Conservation (phyloP, 2,797 vertebrate species). For the Harpagifer antarcticus region DNA sequence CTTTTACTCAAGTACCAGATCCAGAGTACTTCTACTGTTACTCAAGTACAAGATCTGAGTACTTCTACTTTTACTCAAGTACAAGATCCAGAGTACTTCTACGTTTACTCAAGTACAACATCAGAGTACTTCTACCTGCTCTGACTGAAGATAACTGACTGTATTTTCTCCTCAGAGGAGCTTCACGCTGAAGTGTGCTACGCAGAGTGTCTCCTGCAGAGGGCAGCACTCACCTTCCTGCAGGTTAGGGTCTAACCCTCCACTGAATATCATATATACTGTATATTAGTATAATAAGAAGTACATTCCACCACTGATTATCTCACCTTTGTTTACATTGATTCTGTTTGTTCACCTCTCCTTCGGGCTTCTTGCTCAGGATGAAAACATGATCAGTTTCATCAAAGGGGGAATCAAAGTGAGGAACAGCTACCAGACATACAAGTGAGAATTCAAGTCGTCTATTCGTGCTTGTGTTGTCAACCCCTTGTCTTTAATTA, state of each 20-base stretch:
- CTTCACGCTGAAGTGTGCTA: conserved; percentile 98
- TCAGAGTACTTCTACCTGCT: not conserved
- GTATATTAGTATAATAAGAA: no score
- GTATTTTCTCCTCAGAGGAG: conserved; percentile 88
- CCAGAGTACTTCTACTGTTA: no score
- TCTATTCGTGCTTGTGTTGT: not conserved
- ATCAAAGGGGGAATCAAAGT: conserved; percentile 99
- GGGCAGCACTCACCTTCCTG: conserved; percentile 96
- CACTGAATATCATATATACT: not conserved
- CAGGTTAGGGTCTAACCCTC: conserved; percentile 84
- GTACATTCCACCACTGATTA: not conserved
- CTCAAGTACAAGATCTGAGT: no score
- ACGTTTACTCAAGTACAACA: no score
- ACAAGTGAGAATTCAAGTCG: conserved; percentile 88
- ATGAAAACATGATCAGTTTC: conserved; percentile 99
- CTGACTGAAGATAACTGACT: conserved; percentile 40
- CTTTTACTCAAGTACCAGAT: no score
- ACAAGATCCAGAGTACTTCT: no score
- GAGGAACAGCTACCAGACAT: conserved; percentile 97
- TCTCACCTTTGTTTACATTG: conserved; percentile 1
- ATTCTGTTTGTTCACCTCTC: not conserved
- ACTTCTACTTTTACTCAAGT: no score
- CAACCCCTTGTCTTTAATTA: no score
- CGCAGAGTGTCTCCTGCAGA: conserved; percentile 97
- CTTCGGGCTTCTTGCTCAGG: conserved; percentile 76